A percentile compares a stretch with the other conserved stretches of the same genome.
These are phyloP conservation scores for Aphrophora alni DNA, from an alignment of 2,888 invertebrate species.

Conservation along the genomic window DNA sequence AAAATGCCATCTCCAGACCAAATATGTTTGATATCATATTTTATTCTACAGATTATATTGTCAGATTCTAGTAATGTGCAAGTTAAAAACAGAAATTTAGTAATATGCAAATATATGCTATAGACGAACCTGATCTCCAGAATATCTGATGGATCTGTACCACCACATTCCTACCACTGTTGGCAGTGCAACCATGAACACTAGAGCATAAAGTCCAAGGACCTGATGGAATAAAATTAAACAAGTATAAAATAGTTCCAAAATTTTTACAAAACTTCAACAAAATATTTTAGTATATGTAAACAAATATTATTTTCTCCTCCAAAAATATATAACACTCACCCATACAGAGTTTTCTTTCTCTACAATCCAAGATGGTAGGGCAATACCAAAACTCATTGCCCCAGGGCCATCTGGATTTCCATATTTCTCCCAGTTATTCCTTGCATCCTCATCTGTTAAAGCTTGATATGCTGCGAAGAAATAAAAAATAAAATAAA, in stretches of 20 bases:
- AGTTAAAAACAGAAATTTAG: too few relatives aligned
- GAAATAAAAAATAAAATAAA: too few relatives aligned
- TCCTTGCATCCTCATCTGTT: slow-evolving; percentile 95
- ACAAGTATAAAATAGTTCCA: too few relatives aligned
- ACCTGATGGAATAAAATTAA: slow-evolving; percentile 58
- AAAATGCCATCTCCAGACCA: too few relatives aligned
- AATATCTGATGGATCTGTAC: slow-evolving; percentile 97
- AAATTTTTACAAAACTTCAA: too few relatives aligned
- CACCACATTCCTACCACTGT: slow-evolving; percentile 97
- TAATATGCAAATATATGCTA: too few relatives aligned
- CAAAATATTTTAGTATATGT: too few relatives aligned
- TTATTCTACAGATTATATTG: too few relatives aligned
- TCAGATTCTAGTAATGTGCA: too few relatives aligned
- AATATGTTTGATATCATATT: too few relatives aligned
- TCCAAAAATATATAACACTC: slow-evolving; percentile 22
- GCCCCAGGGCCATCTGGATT: slow-evolving; percentile 99
- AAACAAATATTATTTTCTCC: background rate
- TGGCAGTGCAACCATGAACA: slow-evolving; percentile 97
- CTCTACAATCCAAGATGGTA: slow-evolving; percentile 99
- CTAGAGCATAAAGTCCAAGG: slow-evolving; percentile 89
- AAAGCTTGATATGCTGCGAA: slow-evolving; percentile 73
- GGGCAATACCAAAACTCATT: slow-evolving; percentile 98
- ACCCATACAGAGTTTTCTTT: slow-evolving; percentile 98
- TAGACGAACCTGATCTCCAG: slow-evolving; percentile 86
- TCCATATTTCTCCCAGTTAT: slow-evolving; percentile 99